Evolutionary conservation across 2,797 vertebrate species (phyloP).

Genomic region (Squalus acanthias): DNA sequence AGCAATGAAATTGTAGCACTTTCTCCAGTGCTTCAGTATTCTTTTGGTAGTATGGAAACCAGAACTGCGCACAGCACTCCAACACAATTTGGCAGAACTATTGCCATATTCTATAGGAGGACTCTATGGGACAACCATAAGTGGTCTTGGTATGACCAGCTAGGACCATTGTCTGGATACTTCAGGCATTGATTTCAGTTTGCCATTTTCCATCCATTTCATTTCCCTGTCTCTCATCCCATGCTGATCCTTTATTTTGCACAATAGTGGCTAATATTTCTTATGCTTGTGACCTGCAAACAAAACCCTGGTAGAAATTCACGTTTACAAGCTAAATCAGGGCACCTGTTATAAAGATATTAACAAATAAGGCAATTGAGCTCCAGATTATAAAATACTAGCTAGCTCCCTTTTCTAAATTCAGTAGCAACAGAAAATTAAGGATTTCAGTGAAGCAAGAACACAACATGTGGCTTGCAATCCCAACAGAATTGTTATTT

Average conservation of each 20-base stretch:
- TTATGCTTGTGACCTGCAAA: not conserved
- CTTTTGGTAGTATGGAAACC: too few species aligned
- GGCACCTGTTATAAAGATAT: not conserved
- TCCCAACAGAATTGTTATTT: not conserved
- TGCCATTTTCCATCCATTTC: not conserved
- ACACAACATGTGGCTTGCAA: not conserved
- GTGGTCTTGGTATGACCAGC: not conserved
- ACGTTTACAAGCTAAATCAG: not conserved
- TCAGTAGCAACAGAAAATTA: too few species aligned
- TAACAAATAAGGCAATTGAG: not conserved
- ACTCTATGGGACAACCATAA: not conserved
- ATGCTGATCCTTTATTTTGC: not conserved
- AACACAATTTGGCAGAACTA: not conserved
- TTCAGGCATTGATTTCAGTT: not conserved
- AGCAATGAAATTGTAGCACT: too few species aligned
- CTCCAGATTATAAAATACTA: not conserved
- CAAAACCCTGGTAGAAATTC: not conserved
- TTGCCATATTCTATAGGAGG: not conserved
- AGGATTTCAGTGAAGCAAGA: not conserved
- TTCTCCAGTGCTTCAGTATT: too few species aligned
- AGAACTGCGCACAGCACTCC: not conserved
- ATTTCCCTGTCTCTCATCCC: not conserved
- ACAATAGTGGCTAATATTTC: not conserved
- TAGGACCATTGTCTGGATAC: not conserved
- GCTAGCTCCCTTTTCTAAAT: not conserved